Base-by-base conservation (phyloP, 2,797 vertebrate species). In the Eidolon dupreanum region DNA sequence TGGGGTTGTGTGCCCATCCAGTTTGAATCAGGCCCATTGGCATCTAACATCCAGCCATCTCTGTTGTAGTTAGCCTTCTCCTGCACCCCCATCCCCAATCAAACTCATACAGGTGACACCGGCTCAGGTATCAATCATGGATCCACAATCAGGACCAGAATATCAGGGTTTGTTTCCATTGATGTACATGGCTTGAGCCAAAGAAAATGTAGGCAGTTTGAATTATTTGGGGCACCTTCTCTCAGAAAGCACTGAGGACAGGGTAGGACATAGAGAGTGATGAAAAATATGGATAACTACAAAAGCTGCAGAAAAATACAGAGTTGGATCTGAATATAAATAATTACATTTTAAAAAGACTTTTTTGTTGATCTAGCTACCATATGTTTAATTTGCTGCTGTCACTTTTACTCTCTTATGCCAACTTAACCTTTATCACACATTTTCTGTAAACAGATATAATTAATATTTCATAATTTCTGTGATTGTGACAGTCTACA, bases 301-400 rank as follows among this genome's bases (percentile, higher is more conserved):
- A 73, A 95, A 88, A 59, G 22, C 85, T 93, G 16, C 0, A 66
- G 59, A 49, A 91, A 63, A 90, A 46, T n/a, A 51, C 24, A 86
- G 53, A 89, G 6, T 66, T 41, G 49, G 12, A 10, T 84, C 15
- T 65, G 53, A 84, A 94, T 84, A 79, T 59, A 68, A 89, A 90
- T 65, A 93, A 78, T 33, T 68, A 55, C 20, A 26, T 26, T 87
- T 89, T 89, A 33, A 90, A 97, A 90, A 28, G n/a, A 75, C 24
- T 31, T 31, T 46, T 91, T 57, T 57, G 55, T 57, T 46, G 12
- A 79, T 94, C 84, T 82, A 88, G 74, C 57, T 61, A 46, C 43
- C 66, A 89, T 0, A 0, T 77, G 19, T 74, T 95, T 90, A 95
- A 46, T 68, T 92, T 93, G 88, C 65, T 61, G 17, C 63, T 88